Percentiles rank a stretch among this genome's conserved stretches.
Evolutionary conservation across 2,113 vertebrate species (phyloP).

Genomic region (Marmota monax): DNA sequence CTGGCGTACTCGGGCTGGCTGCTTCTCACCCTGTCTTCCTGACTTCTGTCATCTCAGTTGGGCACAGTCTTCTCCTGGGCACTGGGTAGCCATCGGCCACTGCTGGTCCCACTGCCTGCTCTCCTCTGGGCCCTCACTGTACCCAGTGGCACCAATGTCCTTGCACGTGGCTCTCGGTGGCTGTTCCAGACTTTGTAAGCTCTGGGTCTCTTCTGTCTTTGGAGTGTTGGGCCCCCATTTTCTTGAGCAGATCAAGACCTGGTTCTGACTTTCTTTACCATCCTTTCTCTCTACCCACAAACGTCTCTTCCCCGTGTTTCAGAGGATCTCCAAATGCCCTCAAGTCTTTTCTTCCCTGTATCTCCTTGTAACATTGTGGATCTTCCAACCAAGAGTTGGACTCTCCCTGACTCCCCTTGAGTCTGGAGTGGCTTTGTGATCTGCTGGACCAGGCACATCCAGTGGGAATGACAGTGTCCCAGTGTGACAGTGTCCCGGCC

Average conservation of each 20-base stretch:
- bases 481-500: too few relatives aligned
- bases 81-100: neutral
- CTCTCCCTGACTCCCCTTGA: neutral
- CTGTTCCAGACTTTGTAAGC: neutral
- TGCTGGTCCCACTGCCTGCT: neutral
- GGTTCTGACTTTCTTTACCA: neutral
- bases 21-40: too few relatives aligned
- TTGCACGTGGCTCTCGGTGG: neutral
- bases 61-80: fast-evolving
- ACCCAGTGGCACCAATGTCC: too few relatives aligned
- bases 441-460: neutral
- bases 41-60: fast-evolving
- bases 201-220: neutral
- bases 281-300: neutral
- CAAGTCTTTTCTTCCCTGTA: neutral
- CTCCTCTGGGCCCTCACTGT: neutral
- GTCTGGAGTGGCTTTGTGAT: neutral
- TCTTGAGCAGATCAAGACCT: neutral
- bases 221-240: neutral
- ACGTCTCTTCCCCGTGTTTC: neutral
- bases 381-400: neutral
- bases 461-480: neutral
- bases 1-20: fast-evolving
- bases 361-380: neutral
- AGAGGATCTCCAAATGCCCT: neutral